Base-by-base conservation (phyloP, 1,140 invertebrate genomes). In the Pseudomyrmex cubaensis region DNA sequence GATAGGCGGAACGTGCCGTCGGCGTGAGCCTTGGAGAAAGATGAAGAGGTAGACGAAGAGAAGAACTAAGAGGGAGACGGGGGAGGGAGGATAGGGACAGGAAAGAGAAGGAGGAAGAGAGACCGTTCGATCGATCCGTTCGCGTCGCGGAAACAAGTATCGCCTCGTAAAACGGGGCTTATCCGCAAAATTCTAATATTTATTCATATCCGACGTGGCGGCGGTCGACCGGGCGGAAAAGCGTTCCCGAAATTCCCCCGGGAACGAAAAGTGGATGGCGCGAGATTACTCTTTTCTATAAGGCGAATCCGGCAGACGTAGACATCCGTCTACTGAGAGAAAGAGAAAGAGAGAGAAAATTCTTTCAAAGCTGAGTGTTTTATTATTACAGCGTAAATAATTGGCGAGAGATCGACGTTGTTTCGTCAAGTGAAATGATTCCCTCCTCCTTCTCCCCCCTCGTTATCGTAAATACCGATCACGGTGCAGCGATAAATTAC, bases 131-230 rank as follows among this genome's bases (percentile, higher is more conserved):
- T 94, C 91, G 93, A 93, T 93, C 90, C 85, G 69, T 61, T 72
- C 62, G 66, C 90, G 89, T 88, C 87, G 78, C 82, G 90, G 90
- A 93, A 93, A 92, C 93, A 93, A 92, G 92, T 93, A 93, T 93
- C 93, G 92, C 92, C 89, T 93, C 91, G 92, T 93, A 93, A 94
- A 93, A 92, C 90, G 86, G 89, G 80, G 92, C 90, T 94, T 93
- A 94, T 93, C 92, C 91, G 88, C 91, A 91, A 93, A 91, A 94
- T 93, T 93, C 91, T 93, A 93, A 93, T 94, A 94, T 94, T 94
- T 93, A 94, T 94, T 94, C 93, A 94, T 93, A 93, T 90, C 90
- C 91, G 56, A 63, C 66, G 62, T 13, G 67, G 76, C 56, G 67
- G 85, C 83, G 85, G 86, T 92, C 92, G 90, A 90, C 90, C 90